A percentile compares a stretch with the other conserved stretches of the same genome.
phyloP scores from a whole-genome alignment of 2,888 invertebrate species.

The Pachymerium ferrugineum region DNA sequence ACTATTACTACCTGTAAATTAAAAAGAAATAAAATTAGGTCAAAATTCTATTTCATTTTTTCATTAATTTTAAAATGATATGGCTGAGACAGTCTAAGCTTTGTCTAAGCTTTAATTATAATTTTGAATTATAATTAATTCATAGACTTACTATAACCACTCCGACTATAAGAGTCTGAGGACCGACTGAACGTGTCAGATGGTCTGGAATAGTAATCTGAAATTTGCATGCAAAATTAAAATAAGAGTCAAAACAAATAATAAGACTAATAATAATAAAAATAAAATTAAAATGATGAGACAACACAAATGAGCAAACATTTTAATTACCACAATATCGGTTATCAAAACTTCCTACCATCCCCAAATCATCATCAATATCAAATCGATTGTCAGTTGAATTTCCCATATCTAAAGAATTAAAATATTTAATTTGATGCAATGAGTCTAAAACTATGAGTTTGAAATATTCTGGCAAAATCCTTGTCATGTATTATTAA shows the following conservation, averaged over 20 bases:
- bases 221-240: neutral
- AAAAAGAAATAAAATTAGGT: neutral
- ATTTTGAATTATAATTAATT: conserved; percentile 1
- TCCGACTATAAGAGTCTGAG: conserved; percentile 19
- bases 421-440: too few relatives aligned
- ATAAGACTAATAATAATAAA: neutral
- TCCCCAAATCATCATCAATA: too few relatives aligned
- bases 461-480: too few relatives aligned
- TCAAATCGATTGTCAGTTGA: too few relatives aligned
- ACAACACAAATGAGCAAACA: neutral
- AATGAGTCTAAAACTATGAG: too few relatives aligned
- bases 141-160: conserved; percentile 6
- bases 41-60: neutral
- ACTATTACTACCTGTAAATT: conserved; percentile 35
- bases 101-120: conserved; percentile 7
- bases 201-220: neutral
- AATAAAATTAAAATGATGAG: neutral
- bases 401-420: too few relatives aligned
- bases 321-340: too few relatives aligned
- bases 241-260: neutral
- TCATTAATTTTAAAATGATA: neutral
- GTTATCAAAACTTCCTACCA: too few relatives aligned
- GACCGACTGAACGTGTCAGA: neutral
- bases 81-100: neutral
- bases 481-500: too few relatives aligned